Percentiles rank a stretch among this genome's conserved stretches.
Conservation (phyloP, 53 echinoderm and acorn worm species). For the Paracentrotus lividus region DNA sequence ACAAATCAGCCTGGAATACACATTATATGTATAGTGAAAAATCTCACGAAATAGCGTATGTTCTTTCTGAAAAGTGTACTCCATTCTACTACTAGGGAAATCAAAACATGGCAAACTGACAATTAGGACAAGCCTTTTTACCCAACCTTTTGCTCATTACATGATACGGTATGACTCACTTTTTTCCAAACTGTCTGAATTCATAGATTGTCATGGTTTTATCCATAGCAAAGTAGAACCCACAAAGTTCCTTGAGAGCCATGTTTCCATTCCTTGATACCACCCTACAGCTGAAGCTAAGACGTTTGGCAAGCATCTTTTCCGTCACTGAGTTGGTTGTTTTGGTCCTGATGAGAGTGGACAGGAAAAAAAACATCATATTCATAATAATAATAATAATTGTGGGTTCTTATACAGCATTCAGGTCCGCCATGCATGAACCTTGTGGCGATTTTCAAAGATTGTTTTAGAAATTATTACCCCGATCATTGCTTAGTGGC, state of each 20-base stretch:
- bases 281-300: conserved; percentile 89
- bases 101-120: neutral
- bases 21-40: too few species aligned
- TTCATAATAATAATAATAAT: too few species aligned
- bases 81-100: neutral
- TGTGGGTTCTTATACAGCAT: too few species aligned
- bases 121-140: neutral
- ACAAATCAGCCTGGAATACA: too few species aligned
- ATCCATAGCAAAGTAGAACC: conserved; percentile 95
- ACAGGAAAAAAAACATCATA: neutral
- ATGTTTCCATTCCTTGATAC: conserved; percentile 86
- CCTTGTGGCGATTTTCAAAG: too few species aligned
- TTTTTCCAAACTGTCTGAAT: conserved; percentile 96
- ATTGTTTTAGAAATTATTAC: too few species aligned
- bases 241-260: conserved; percentile 91
- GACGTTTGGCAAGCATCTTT: conserved; percentile 87
- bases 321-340: conserved; percentile 86
- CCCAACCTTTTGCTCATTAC: neutral
- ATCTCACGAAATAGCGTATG: too few species aligned
- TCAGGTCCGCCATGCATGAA: too few species aligned
- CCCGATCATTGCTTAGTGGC: too few species aligned
- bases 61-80: too few species aligned
- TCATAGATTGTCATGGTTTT: conserved; percentile 97
- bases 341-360: conserved; percentile 69
- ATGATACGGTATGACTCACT: conserved; percentile 71